A percentile compares a stretch with the other conserved stretches of the same genome.
Conservation (phyloP, 2,113 vertebrate genomes). For the human region GRCh38 chr3:170162001-170162500, state of each 20-base stretch:
- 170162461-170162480: background rate
- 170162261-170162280: background rate
- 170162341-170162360: background rate
- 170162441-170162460: background rate
- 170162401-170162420: background rate
- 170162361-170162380: constrained; percentile 20
- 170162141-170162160: background rate
- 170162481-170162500: background rate
- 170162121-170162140: background rate
- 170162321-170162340: background rate
- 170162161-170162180: background rate
- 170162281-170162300: background rate
- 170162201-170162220: background rate
- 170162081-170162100: background rate
- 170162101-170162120: background rate
- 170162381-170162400: background rate
- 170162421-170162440: background rate
- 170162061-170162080: background rate
- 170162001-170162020: background rate
- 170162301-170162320: background rate
- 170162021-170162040: background rate
- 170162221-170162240: background rate
- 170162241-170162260: background rate
- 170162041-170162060: background rate
- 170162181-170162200: background rate